Base-by-base conservation (phyloP, 2,113 vertebrate species). In the Setophaga kirtlandii region DNA sequence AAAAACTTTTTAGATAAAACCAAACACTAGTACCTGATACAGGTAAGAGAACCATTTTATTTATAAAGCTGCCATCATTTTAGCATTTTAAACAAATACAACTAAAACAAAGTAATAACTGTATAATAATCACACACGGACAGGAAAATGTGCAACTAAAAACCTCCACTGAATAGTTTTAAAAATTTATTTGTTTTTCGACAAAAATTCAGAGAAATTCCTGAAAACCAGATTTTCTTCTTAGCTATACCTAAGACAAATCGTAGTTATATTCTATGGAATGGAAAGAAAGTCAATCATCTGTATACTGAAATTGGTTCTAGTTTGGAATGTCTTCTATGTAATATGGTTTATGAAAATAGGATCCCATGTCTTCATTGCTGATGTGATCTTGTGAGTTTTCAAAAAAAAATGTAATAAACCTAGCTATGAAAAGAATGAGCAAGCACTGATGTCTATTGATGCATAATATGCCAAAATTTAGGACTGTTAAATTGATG, bases 161-260 rank as follows among this genome's bases (percentile, higher is more conserved):
- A 39, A 7, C 8, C 5, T 1, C 2, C 5, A 25, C 3, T 10
- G 14, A n/a, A 30, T 25, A 49, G 3, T 77, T 86, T 16, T 18
- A 18, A 50, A 90, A 94, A 69, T 13, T 4, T 5, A 2, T 16
- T 64, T 75, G 4, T 19, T 91, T 83, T 65, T 35, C 7, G 13
- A 19, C 18, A 73, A 70, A 52, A 56, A 42, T 7, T 60, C n/a
- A 30, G 17, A 47, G 3, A 52, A 56, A 83, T 39, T 58, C 11
- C 31, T 49, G 28, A 76, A 79, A 83, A 73, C 2, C 5, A 49
- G 2, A 4, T 42, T 77, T 81, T 14, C n/a, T 63, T 67, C 25
- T 58, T 55, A 44, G 15, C 41, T 86, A 25, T 27, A 25, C 5
- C 73, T 44, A 65, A 71, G 19, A 77, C 8, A 74, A 81, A 81